These are phyloP conservation scores for Channa argus DNA, from an alignment of 2,113 vertebrate species.

Conservation along the genomic window DNA sequence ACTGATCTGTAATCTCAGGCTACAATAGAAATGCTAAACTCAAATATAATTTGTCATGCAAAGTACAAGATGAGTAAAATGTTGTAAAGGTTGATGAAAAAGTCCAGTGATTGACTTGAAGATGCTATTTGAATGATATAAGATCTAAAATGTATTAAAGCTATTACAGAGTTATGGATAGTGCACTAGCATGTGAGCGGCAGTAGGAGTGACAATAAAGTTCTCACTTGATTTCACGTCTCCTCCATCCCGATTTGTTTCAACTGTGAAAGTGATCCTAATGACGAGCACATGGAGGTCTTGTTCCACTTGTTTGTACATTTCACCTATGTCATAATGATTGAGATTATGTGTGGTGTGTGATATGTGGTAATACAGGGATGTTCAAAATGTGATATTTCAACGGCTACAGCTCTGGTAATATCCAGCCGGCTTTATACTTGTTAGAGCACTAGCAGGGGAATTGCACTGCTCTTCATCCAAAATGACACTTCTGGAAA, in stretches of 20 bases:
- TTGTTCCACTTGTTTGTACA: background rate
- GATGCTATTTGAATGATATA: background rate
- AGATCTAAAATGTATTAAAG: background rate
- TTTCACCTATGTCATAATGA: constrained; percentile 3
- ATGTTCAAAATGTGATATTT: background rate
- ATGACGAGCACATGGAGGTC: constrained; percentile 20
- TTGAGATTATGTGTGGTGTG: too few relatives aligned
- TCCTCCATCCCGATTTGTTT: constrained; percentile 6
- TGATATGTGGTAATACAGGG: background rate
- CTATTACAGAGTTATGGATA: too few relatives aligned
- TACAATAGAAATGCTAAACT: constrained; percentile 3
- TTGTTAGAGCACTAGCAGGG: background rate
- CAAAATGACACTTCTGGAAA: constrained; percentile 15
- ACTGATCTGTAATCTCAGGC: background rate
- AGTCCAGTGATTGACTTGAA: background rate
- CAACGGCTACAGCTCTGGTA: background rate
- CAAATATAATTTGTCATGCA: constrained; percentile 12
- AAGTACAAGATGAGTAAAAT: background rate
- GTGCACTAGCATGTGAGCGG: background rate
- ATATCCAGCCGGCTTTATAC: background rate
- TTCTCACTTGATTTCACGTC: background rate
- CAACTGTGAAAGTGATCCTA: constrained; percentile 10
- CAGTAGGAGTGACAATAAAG: constrained; percentile 1
- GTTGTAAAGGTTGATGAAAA: background rate
- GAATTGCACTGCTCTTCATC: background rate